These are phyloP conservation scores for Nyctibius bracteatus DNA, from an alignment of 2,113 vertebrate genomes.

Conservation along the genomic window DNA sequence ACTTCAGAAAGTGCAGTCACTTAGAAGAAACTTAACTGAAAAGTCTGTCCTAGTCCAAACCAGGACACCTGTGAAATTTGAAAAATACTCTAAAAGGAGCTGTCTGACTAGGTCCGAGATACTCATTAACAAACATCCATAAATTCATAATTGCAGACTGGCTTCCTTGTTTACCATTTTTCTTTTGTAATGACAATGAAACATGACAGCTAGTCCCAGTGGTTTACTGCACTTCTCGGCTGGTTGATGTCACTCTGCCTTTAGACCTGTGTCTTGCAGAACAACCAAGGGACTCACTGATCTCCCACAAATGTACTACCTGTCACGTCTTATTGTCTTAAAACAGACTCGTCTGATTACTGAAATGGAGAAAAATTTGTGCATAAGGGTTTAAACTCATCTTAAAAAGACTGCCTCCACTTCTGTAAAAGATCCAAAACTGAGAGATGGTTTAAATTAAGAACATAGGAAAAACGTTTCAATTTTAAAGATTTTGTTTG, in stretches of 20 bases:
- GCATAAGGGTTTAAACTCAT: not conserved
- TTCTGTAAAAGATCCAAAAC: not conserved
- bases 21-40: no score
- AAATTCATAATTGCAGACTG: slow-evolving; percentile 50
- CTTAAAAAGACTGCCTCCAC: not conserved
- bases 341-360: slow-evolving; percentile 1
- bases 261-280: slow-evolving; percentile 17
- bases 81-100: slow-evolving; percentile 24
- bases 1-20: no score
- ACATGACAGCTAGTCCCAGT: slow-evolving; percentile 35
- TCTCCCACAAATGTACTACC: slow-evolving; percentile 40
- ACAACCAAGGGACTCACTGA: slow-evolving; percentile 40
- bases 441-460: not conserved
- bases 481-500: not conserved
- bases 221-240: not conserved
- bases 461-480: not conserved
- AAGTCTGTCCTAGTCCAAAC: no score
- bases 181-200: slow-evolving; percentile 45
- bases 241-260: slow-evolving; percentile 53
- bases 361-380: slow-evolving; percentile 36
- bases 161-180: slow-evolving; percentile 61
- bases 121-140: slow-evolving; percentile 51
- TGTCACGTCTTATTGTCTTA: slow-evolving; percentile 37
- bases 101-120: slow-evolving; percentile 31
- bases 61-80: slow-evolving; percentile 43